Conservation (phyloP, 2,113 vertebrate genomes). For the Osmerus mordax region DNA sequence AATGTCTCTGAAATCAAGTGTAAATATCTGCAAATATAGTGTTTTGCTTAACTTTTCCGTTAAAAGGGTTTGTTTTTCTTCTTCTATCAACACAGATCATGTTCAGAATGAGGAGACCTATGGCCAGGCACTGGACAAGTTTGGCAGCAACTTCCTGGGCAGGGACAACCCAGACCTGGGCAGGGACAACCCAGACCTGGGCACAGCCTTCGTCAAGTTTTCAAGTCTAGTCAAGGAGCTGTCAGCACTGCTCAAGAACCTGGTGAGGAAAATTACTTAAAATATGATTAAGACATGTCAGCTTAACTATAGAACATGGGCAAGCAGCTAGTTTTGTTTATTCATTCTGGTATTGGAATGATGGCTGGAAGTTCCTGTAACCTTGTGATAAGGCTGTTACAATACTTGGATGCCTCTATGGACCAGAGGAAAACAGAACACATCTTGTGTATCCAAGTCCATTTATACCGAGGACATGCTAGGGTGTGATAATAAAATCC, state of each 20-base stretch:
- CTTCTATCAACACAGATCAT: conserved; percentile 71
- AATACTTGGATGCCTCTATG: too few relatives aligned
- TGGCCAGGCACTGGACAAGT: conserved; percentile 86
- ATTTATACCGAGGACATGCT: too few relatives aligned
- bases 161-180: conserved; percentile 86
- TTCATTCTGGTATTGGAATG: neutral
- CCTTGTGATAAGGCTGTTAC: too few relatives aligned
- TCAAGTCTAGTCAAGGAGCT: conserved; percentile 84
- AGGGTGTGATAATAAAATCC: too few relatives aligned
- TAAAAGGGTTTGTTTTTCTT: neutral
- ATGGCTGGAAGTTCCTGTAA: too few relatives aligned
- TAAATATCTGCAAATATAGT: neutral
- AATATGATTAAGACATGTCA: too few relatives aligned
- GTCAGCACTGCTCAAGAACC: conserved; percentile 84
- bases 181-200: conserved; percentile 85
- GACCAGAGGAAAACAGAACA: too few relatives aligned
- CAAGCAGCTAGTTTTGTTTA: neutral
- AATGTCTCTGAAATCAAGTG: neutral
- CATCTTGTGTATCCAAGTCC: too few relatives aligned
- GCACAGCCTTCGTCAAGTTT: conserved; percentile 85
- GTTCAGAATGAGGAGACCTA: conserved; percentile 89
- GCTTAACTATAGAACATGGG: neutral
- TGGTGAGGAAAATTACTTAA: conserved; percentile 68
- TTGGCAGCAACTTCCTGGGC: conserved; percentile 88
- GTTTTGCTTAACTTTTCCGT: neutral